Conservation (phyloP, 30 jellyfish, hydroid and myxozoan genomes). For the Catostylus mosaicus region DNA sequence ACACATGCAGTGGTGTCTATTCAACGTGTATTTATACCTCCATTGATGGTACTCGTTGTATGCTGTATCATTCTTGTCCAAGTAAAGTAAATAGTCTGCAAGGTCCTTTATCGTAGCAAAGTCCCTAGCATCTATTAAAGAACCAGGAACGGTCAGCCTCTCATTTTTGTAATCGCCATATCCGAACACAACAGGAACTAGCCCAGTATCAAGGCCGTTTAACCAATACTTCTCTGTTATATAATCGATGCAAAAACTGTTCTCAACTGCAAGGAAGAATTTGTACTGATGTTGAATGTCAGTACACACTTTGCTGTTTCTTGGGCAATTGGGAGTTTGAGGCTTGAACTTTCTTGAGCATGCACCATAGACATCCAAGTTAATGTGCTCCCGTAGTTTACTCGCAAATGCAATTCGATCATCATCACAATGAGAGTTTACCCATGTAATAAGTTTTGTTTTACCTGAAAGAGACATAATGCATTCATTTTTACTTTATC, state of each 20-base stretch:
- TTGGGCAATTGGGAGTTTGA: conserved; percentile 60
- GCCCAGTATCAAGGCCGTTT: conserved; percentile 66
- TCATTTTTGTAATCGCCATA: conserved; percentile 72
- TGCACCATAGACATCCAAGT: conserved; percentile 87
- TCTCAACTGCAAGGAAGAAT: conserved; percentile 87
- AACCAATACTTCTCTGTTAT: conserved; percentile 87
- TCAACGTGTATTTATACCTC: conserved; percentile 65
- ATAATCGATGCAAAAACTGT: conserved; percentile 85
- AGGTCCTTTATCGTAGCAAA: conserved; percentile 51
- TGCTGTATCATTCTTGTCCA: conserved; percentile 73
- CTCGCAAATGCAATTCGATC: conserved; percentile 49
- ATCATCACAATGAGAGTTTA: conserved; percentile 77
- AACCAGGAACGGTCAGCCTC: conserved; percentile 70
- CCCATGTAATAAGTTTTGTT: conserved; percentile 55
- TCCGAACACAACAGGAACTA: conserved; percentile 90
- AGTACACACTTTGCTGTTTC: conserved; percentile 51
- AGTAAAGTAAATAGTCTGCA: conserved; percentile 49
- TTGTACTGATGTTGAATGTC: conserved; percentile 73
- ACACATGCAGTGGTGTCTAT: conserved; percentile 61
- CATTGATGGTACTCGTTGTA: conserved; percentile 87
- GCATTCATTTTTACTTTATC: neutral
- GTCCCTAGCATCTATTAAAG: conserved; percentile 70
- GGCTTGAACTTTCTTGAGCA: conserved; percentile 63
- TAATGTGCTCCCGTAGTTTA: conserved; percentile 48
- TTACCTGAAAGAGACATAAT: conserved; percentile 44